Base-by-base conservation (phyloP, 2,888 invertebrate species). In the Gari tellinella region DNA sequence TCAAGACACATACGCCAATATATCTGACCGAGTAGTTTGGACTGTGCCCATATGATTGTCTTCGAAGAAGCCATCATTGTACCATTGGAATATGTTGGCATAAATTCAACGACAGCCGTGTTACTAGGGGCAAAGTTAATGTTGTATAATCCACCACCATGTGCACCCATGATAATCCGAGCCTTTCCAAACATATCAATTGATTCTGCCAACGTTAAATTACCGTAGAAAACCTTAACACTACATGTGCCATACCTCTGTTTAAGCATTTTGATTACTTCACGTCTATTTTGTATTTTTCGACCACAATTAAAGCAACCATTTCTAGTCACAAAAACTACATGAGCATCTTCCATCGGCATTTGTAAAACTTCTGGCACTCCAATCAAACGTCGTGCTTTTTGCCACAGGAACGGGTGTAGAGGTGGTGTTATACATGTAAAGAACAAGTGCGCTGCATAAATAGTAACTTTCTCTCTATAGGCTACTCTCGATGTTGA, bases 81-180 rank as follows among this genome's bases (percentile, higher is more conserved):
- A 1, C 67, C 67, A 31, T 67, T 46, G 8, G 26, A 17, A n/a
- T 40, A n/a, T 1, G 67, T 67, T 8, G 67, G 67, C 60, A 67
- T 67, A 14, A 58, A 58, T 40, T 67, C 67, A 17, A 67, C 53
- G 23, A 67, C 60, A 10, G 37, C 21, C 8, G 66, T 58, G 12
- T 37, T 45, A 1, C 23, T 38, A 1, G 66, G 66, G 10, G 55
- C 55, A 40, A 58, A 66, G 26, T 43, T 57, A 14, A 66, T 52
- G 21, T 57, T 66, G 19, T 66, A 66, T 51, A 66, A 40, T n/a
- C 51, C 58, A 1, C 66, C 66, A 2, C 66, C 66, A 26, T 66
- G 66, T 8, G 46, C 10, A 8, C 67, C 67, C 25, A 67, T 31
- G n/a, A 67, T 46, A 14, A 67, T n/a, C 10, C 60, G 17, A 14